Evolutionary conservation across 2,888 invertebrate genomes (phyloP).

Genomic region (Pachydiplax longipennis): DNA sequence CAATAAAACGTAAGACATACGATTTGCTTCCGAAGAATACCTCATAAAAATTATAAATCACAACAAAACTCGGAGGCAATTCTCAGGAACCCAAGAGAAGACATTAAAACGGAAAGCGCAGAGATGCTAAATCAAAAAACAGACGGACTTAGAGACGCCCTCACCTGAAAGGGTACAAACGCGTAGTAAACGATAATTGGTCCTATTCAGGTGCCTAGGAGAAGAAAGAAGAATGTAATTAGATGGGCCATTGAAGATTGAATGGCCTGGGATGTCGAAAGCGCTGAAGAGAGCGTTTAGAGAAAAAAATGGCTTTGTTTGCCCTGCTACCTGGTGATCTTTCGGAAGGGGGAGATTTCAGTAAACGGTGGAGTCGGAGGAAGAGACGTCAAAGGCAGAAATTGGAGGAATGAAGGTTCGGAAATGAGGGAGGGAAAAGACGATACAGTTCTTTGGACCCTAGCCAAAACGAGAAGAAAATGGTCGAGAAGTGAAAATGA

Average conservation of each 20-base stretch:
- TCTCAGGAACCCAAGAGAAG: too few relatives aligned
- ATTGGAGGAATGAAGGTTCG: not conserved
- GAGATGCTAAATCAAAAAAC: not conserved
- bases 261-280: not conserved
- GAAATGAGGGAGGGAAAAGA: not conserved
- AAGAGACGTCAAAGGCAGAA: not conserved
- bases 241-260: slow-evolving; percentile 13
- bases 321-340: slow-evolving; percentile 22
- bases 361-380: not conserved
- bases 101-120: too few relatives aligned
- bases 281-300: not conserved
- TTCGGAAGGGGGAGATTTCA: not conserved
- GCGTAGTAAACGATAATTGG: not conserved
- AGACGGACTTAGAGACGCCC: not conserved
- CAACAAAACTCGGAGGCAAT: too few relatives aligned
- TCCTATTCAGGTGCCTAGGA: not conserved
- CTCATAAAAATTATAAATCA: too few relatives aligned
- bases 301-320: slow-evolving; percentile 15
- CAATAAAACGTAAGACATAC: too few relatives aligned
- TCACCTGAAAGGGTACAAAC: not conserved
- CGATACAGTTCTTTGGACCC: not conserved
- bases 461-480: not conserved
- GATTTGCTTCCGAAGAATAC: too few relatives aligned
- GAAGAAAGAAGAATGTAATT: not conserved
- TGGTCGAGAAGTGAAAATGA: not conserved